Evolutionary conservation across 1,140 invertebrate genomes (phyloP), one percentile per base, ranked within the genome.

Genomic region (Cepaea nemoralis): DNA sequence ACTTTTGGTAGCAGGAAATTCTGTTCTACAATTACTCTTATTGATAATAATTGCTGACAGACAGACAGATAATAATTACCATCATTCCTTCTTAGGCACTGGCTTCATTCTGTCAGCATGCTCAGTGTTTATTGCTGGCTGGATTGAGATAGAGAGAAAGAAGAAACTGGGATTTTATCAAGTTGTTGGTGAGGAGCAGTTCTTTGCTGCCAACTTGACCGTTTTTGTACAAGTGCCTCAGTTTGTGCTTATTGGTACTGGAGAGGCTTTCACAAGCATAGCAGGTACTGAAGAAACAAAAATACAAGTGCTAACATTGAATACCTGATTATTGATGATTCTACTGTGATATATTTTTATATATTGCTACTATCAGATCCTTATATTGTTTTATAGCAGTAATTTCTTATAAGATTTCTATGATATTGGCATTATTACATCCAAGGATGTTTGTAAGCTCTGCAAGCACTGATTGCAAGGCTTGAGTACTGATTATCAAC

Each of bases 221-320:
- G 78, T 88, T 27, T 90, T 92, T 69, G 87, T 90, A 86, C 92
- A 93, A 84, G 87, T 92, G 50, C 92, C 92, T 48, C 91, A 93
- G 83, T 93, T 93, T 86, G 89, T 90, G 31, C 85, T 93, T 27
- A 89, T 93, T 67, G 93, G 92, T 0, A 88, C 91, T 22, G 92
- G 92, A 83, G 93, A 93, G 87, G 91, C 92, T 0, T 93, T 93
- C 85, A 90, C 92, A 8, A 89, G 87, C 83, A 87, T 90, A 31
- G 86, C 89, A 81, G 89, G 89, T 89, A 83, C n/a, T n/a, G n/a
- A n/a, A n/a, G n/a, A n/a, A n/a, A n/a, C n/a, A n/a, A n/a, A n/a
- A n/a, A n/a, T n/a, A n/a, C n/a, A n/a, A n/a, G n/a, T n/a, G n/a
- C n/a, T n/a, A n/a, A n/a, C n/a, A n/a, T n/a, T n/a, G n/a, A n/a